Conservation (phyloP, 2,888 invertebrate species). For the Agrochola lychnidis region DNA sequence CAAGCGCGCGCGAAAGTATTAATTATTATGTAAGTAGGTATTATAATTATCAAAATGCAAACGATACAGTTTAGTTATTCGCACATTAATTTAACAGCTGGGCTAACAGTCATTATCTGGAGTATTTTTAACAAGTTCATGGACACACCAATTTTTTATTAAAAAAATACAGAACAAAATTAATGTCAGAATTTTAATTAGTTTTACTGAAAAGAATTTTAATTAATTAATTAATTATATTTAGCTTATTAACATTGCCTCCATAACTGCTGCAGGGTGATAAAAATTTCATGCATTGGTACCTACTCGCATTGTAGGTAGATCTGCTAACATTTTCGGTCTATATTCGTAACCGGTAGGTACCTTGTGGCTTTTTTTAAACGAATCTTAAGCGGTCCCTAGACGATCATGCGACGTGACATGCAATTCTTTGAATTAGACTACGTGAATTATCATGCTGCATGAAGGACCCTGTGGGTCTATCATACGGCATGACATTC, state of each 20-base stretch:
- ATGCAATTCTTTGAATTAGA: no score
- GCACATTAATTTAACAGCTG: constrained; percentile 41
- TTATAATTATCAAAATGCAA: constrained; percentile 1
- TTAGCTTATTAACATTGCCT: constrained; percentile 60
- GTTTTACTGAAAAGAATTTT: constrained; percentile 58
- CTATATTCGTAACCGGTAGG: not conserved
- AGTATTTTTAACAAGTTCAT: constrained; percentile 50
- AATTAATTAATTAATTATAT: constrained; percentile 50
- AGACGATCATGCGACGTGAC: no score
- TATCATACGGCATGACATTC: no score
- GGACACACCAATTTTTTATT: constrained; percentile 3
- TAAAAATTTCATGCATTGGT: constrained; percentile 44
- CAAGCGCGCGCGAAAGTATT: no score
- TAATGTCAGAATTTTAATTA: constrained; percentile 59
- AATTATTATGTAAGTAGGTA: no score
- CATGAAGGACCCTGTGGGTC: no score
- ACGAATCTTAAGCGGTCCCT: not conserved
- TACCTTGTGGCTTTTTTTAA: not conserved
- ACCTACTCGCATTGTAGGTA: not conserved
- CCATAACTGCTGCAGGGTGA: constrained; percentile 35
- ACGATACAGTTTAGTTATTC: constrained; percentile 36
- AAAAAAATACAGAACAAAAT: constrained; percentile 4
- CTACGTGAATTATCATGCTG: no score
- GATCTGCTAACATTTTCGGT: not conserved
- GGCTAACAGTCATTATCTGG: constrained; percentile 45